Conservation (phyloP, 2,113 vertebrate species). For the Daubentonia madagascariensis region DNA sequence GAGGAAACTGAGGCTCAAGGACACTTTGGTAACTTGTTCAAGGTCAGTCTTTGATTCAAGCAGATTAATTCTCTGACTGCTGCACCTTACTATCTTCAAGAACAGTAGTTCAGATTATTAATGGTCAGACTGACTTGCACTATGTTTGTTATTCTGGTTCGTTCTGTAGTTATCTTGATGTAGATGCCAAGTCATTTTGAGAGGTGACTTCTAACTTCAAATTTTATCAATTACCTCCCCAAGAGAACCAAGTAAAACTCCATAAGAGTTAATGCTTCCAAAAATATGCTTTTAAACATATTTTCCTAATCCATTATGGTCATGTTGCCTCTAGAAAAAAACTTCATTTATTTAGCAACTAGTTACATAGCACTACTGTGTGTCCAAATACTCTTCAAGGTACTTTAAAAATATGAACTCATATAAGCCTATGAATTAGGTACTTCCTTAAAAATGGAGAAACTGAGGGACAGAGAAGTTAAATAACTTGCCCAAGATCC, state of each 20-base stretch:
- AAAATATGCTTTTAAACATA: not conserved
- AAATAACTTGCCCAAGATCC: not conserved
- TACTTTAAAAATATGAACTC: not conserved
- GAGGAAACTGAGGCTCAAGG: not conserved
- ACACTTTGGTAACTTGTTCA: not conserved
- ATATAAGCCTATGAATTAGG: not conserved
- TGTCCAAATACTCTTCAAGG: not conserved
- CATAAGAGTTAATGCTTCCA: not conserved
- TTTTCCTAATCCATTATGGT: not conserved
- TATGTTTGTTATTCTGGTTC: not conserved
- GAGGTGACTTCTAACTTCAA: not conserved
- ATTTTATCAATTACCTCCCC: not conserved
- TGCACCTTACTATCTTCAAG: not conserved
- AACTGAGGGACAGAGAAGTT: not conserved
- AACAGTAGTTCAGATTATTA: not conserved
- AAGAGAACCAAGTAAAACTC: not conserved
- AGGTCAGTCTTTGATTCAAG: not conserved
- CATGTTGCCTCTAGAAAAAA: conserved; percentile 1
- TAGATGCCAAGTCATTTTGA: not conserved
- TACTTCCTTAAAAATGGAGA: not conserved
- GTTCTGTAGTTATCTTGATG: not conserved
- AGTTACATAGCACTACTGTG: not conserved
- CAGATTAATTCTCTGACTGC: not conserved
- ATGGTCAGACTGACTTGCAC: not conserved
- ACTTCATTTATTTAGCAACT: not conserved